A percentile compares a stretch with the other conserved stretches of the same genome.
These are phyloP conservation scores for Stichopus horrens DNA, from an alignment of 53 echinoderm and acorn worm genomes.

Conservation along the genomic window DNA sequence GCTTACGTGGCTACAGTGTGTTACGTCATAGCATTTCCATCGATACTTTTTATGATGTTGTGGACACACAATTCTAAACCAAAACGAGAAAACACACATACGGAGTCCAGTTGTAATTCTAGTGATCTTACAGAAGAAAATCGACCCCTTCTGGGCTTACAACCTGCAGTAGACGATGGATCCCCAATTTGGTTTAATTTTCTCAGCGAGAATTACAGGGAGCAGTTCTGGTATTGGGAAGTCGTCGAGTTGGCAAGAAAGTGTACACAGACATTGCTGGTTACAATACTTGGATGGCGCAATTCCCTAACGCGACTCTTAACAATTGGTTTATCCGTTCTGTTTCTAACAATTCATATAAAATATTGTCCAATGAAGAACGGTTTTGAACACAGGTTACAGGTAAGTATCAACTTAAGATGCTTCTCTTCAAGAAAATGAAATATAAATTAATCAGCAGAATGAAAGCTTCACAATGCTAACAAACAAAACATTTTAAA, in stretches of 20 bases:
- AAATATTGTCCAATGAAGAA: constrained; percentile 22
- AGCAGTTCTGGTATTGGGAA: constrained; percentile 17
- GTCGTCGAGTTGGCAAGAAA: constrained; percentile 9
- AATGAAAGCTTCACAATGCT: too few relatives aligned
- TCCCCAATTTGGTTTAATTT: constrained; percentile 1
- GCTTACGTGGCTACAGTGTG: background rate
- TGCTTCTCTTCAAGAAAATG: too few relatives aligned
- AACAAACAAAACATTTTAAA: background rate
- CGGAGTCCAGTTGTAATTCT: background rate
- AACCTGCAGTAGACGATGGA: background rate
- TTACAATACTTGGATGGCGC: constrained; percentile 1
- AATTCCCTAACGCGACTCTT: background rate
- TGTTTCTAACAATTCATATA: constrained; percentile 3
- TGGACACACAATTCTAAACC: background rate
- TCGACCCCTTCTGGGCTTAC: too few relatives aligned
- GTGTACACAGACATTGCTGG: background rate
- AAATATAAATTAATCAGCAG: too few relatives aligned
- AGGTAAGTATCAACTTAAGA: background rate
- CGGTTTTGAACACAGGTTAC: background rate
- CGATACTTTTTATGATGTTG: background rate
- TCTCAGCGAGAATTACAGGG: constrained; percentile 23
- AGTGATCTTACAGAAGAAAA: too few relatives aligned
- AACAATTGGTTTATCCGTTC: constrained; percentile 9
- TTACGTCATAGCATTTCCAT: constrained; percentile 7
- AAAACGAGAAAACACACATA: background rate